These are phyloP conservation scores for Drosophila kohkoa DNA, from an alignment of 1,140 invertebrate species.

Conservation along the genomic window DNA sequence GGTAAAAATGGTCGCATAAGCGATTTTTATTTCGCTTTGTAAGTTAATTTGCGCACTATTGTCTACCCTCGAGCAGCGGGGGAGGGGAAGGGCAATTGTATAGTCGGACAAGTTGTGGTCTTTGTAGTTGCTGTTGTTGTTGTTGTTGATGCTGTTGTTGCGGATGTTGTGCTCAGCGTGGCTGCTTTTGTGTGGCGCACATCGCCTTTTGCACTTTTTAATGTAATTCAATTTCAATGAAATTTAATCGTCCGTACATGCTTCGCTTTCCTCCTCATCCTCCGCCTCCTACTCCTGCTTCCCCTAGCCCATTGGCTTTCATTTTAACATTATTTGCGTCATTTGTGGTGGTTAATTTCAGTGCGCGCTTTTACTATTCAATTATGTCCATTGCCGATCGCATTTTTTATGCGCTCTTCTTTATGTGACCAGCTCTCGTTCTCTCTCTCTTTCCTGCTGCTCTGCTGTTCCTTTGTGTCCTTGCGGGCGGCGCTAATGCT, in stretches of 20 bases:
- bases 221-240: slow-evolving; percentile 84
- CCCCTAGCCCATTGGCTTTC: slow-evolving; percentile 3
- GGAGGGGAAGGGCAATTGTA: slow-evolving; percentile 2
- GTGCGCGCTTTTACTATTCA: slow-evolving; percentile 81
- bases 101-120: slow-evolving; percentile 15
- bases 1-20: slow-evolving; percentile 68
- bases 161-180: slow-evolving; percentile 14
- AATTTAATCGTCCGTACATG: slow-evolving; percentile 81
- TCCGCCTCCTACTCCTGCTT: neutral
- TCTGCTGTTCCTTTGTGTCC: slow-evolving; percentile 2
- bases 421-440: slow-evolving; percentile 34
- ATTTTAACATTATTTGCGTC: slow-evolving; percentile 79
- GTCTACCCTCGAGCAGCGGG: slow-evolving; percentile 21
- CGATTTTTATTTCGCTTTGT: slow-evolving; percentile 81
- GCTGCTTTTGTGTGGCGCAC: slow-evolving; percentile 45
- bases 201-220: slow-evolving; percentile 80
- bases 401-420: slow-evolving; percentile 79
- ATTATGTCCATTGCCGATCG: slow-evolving; percentile 66
- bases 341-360: slow-evolving; percentile 83
- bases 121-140: slow-evolving; percentile 23
- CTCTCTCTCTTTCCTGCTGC: too few relatives aligned
- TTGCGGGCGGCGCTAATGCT: slow-evolving; percentile 58
- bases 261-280: slow-evolving; percentile 3
- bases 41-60: slow-evolving; percentile 82
- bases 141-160: slow-evolving; percentile 8